Percentiles rank a stretch among this genome's conserved stretches.
These are phyloP conservation scores for Hydrolagus colliei DNA, from an alignment of 2,797 vertebrate genomes.

Conservation along the genomic window DNA sequence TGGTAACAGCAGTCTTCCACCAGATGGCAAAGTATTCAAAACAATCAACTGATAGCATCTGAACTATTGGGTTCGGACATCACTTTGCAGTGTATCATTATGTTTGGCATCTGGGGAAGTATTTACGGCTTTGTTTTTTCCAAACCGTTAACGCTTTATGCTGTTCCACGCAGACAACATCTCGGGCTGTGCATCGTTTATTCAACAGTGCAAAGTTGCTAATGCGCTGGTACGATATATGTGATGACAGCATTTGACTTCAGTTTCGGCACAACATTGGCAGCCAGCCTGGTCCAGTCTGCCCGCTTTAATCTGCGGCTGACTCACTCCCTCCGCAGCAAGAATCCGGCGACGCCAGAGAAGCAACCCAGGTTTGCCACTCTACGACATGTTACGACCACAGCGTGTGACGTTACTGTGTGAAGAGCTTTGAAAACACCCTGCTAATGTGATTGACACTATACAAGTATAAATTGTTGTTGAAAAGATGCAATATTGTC, in stretches of 20 bases:
- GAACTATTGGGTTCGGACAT: neutral
- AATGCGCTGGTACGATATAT: neutral
- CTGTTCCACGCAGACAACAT: neutral
- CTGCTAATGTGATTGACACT: neutral
- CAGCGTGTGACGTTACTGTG: too few relatives aligned
- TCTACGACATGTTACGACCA: too few relatives aligned
- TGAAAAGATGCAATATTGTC: neutral
- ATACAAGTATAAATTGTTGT: neutral
- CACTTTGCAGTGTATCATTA: neutral
- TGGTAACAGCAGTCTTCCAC: conserved; percentile 32
- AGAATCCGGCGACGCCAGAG: too few relatives aligned
- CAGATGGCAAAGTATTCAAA: conserved; percentile 39
- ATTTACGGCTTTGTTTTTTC: neutral
- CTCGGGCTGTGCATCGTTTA: neutral
- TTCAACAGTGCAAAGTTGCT: neutral
- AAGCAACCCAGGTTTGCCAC: too few relatives aligned
- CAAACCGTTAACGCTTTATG: neutral
- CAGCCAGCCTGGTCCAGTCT: too few relatives aligned
- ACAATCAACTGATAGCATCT: conserved; percentile 31
- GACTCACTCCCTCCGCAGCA: neutral
- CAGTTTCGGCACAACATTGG: neutral
- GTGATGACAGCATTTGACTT: neutral
- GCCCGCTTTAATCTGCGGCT: neutral
- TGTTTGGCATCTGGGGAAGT: neutral
- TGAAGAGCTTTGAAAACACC: neutral